Conservation (phyloP, 2,888 invertebrate species). For the Agrochola litura region DNA sequence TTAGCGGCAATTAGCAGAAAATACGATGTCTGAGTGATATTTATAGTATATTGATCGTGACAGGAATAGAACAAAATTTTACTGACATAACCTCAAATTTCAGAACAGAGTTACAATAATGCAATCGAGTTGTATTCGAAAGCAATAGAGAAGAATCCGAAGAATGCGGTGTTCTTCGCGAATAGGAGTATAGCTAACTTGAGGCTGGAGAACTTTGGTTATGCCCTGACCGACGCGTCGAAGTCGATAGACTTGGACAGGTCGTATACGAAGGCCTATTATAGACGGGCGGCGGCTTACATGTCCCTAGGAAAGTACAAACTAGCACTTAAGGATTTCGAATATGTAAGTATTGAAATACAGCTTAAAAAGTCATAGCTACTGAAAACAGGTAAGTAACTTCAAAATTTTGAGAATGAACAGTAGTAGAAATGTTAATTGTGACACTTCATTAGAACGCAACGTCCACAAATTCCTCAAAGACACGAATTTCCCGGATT, state of each 20-base stretch:
- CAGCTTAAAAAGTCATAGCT: background rate
- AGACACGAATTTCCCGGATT: no score
- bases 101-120: slow-evolving; percentile 97
- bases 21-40: slow-evolving; percentile 26
- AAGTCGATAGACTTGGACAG: slow-evolving; percentile 97
- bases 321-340: slow-evolving; percentile 98
- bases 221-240: slow-evolving; percentile 97
- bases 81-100: slow-evolving; percentile 85
- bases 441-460: background rate
- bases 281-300: slow-evolving; percentile 98
- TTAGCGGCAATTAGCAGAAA: slow-evolving; percentile 18
- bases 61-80: slow-evolving; percentile 64
- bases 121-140: slow-evolving; percentile 97
- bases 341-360: slow-evolving; percentile 93
- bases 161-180: slow-evolving; percentile 96
- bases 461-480: background rate
- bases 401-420: background rate
- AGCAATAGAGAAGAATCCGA: slow-evolving; percentile 96
- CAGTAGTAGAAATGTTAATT: background rate
- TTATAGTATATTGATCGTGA: slow-evolving; percentile 53
- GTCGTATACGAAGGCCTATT: slow-evolving; percentile 98
- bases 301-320: slow-evolving; percentile 99
- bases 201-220: slow-evolving; percentile 98
- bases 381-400: background rate
- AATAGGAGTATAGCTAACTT: slow-evolving; percentile 99